A percentile compares a stretch with the other conserved stretches of the same genome.
Conservation (phyloP, 2,888 invertebrate genomes). For the Napeogenes sylphis region DNA sequence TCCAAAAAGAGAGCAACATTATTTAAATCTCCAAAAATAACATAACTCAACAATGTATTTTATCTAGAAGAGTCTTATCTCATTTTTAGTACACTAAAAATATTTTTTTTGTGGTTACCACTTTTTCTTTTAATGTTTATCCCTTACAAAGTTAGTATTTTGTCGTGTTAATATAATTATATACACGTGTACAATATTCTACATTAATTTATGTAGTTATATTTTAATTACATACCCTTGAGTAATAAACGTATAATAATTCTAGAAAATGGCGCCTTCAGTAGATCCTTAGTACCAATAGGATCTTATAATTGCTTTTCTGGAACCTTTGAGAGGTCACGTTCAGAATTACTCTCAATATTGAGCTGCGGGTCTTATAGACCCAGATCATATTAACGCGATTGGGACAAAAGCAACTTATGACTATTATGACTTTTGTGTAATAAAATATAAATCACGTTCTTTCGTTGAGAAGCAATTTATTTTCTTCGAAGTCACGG, state of each 20-base stretch:
- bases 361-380: conserved; percentile 12
- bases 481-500: conserved; percentile 2
- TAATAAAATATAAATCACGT: conserved; percentile 8
- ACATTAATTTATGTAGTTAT: conserved; percentile 1
- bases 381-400: conserved; percentile 8
- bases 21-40: no score
- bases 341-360: conserved; percentile 29
- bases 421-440: conserved; percentile 1
- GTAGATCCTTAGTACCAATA: conserved; percentile 20
- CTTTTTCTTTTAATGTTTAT: no score
- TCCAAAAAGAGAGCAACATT: no score
- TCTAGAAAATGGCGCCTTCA: conserved; percentile 2
- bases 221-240: conserved; percentile 3
- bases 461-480: conserved; percentile 2
- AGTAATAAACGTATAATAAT: conserved; percentile 4
- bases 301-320: conserved; percentile 30
- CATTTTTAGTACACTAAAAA: no score
- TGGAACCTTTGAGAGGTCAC: conserved; percentile 30
- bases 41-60: no score
- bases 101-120: no score
- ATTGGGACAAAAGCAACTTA: conserved; percentile 2
- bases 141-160: no score
- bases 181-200: not conserved
- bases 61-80: no score
- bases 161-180: not conserved